A percentile compares a stretch with the other conserved stretches of the same genome.
Conservation (phyloP, 1,140 invertebrate species). For the Cotesia typhae region DNA sequence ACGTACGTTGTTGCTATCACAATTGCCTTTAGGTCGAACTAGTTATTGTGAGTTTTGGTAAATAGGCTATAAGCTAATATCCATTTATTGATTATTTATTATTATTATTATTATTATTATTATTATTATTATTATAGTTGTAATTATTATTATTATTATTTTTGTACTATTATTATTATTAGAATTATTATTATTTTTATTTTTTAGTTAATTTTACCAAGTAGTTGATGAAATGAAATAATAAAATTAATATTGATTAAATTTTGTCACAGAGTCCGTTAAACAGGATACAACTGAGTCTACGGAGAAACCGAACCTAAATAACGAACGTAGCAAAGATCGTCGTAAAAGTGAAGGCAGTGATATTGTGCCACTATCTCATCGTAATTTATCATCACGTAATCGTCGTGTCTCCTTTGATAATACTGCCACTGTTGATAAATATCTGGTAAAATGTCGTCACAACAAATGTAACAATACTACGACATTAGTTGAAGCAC, state of each 20-base stretch:
- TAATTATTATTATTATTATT: no score
- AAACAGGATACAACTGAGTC: conserved; percentile 51
- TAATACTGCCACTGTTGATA: conserved; percentile 50
- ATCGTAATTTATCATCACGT: conserved; percentile 43
- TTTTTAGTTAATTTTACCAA: no score
- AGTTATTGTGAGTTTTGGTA: conserved; percentile 1
- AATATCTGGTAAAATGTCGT: conserved; percentile 76
- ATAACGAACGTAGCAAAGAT: conserved; percentile 33
- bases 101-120: no score
- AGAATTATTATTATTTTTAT: no score
- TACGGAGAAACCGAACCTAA: conserved; percentile 40
- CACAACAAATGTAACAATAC: conserved; percentile 78
- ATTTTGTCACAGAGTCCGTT: conserved; percentile 58
- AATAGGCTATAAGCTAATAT: neutral
- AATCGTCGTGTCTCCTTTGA: conserved; percentile 65
- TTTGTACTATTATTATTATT: no score
- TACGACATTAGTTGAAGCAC: conserved; percentile 73
- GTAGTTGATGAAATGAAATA: no score
- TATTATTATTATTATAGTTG: no score
- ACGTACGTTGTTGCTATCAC: neutral
- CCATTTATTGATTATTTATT: neutral
- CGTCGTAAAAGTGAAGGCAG: conserved; percentile 68
- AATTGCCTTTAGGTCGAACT: conserved; percentile 18
- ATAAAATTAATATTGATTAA: conserved; percentile 13
- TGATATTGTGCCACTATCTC: conserved; percentile 55